Evolutionary conservation across 2,888 invertebrate species (phyloP).

Genomic region (Rotaria magnacalcarata): DNA sequence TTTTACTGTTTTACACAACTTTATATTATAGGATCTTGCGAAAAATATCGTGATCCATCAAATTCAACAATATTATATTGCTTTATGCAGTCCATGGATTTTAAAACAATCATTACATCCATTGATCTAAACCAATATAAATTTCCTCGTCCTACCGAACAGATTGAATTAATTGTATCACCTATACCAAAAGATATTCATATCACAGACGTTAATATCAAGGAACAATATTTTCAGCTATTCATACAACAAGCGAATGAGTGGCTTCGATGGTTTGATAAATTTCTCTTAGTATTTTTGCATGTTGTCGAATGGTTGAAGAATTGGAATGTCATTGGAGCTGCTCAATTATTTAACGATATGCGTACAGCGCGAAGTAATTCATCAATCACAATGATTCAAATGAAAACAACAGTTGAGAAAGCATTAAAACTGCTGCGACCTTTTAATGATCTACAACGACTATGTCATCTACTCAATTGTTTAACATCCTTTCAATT

Average conservation of each 20-base stretch:
- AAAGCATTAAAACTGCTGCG: neutral
- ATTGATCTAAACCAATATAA: neutral
- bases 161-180: neutral
- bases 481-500: slow-evolving; percentile 33
- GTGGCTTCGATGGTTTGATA: slow-evolving; percentile 20
- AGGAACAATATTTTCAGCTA: neutral
- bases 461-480: slow-evolving; percentile 25
- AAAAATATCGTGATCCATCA: neutral
- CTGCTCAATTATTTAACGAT: neutral
- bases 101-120: neutral
- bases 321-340: neutral
- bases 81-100: neutral
- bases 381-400: neutral
- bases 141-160: neutral
- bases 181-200: neutral
- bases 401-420: slow-evolving; percentile 18
- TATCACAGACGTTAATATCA: neutral
- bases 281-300: neutral
- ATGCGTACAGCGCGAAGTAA: neutral
- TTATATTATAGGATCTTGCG: neutral
- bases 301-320: neutral
- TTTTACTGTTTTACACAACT: too few species aligned
- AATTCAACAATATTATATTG: neutral
- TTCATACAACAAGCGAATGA: neutral
- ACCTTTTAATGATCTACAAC: neutral